Evolutionary conservation across 1,140 invertebrate species (phyloP).

Genomic region (Brachionus manjavacas): DNA sequence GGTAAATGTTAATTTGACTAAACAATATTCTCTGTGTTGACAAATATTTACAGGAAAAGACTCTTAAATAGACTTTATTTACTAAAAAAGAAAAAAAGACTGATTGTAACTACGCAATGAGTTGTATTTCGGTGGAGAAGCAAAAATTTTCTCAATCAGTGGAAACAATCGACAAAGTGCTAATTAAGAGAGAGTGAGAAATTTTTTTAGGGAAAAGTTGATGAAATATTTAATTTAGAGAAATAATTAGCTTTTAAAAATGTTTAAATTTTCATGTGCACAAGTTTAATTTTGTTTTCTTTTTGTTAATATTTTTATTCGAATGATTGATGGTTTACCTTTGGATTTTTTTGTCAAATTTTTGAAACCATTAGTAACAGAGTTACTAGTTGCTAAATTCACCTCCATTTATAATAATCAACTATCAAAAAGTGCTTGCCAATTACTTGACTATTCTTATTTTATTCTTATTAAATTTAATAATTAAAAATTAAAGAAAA

Average conservation of each 20-base stretch:
- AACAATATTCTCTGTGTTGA: not conserved
- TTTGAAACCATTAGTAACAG: slow-evolving; percentile 29
- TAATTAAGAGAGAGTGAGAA: too few species aligned
- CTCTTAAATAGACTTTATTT: not conserved
- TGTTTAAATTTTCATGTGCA: not conserved
- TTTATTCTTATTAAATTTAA: not conserved
- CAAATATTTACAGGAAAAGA: not conserved
- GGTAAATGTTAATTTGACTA: slow-evolving; percentile 4
- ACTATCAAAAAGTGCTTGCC: not conserved
- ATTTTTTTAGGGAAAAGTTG: not conserved
- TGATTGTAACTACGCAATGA: not conserved
- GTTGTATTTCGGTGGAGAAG: not conserved
- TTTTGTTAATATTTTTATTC: not conserved
- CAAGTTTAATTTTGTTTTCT: not conserved
- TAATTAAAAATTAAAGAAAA: not conserved
- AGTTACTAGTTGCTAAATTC: not conserved
- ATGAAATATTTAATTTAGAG: not conserved
- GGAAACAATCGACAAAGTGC: too few species aligned
- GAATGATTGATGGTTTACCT: slow-evolving; percentile 18
- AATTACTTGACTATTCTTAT: too few species aligned
- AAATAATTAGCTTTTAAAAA: not conserved
- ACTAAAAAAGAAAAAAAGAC: not conserved
- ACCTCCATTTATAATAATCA: not conserved
- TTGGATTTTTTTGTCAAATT: not conserved
- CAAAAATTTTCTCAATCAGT: not conserved